A percentile compares a stretch with the other conserved stretches of the same genome.
Conservation (phyloP, 1,140 invertebrate genomes). For the Plodia interpunctella region DNA sequence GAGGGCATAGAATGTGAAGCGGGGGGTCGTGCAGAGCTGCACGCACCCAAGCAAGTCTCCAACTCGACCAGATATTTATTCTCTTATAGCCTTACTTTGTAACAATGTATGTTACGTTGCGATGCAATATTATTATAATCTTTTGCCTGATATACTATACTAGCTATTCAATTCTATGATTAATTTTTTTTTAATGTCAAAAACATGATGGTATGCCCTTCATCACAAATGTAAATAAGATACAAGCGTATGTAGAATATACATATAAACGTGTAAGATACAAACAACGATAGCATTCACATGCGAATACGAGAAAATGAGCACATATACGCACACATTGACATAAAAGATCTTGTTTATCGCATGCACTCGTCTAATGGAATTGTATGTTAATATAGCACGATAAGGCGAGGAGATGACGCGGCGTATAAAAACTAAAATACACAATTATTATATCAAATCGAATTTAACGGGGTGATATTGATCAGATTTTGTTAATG, state of each 20-base stretch:
- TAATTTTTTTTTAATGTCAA: not conserved
- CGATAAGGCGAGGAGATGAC: no score
- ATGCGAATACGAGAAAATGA: not conserved
- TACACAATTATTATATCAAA: not conserved
- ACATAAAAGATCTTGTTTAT: not conserved
- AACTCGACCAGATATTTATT: slow-evolving; percentile 59
- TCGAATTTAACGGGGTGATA: slow-evolving; percentile 33
- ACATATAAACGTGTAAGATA: no score
- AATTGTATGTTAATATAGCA: not conserved
- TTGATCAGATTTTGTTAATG: slow-evolving; percentile 48
- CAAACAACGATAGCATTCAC: not conserved
- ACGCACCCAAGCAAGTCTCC: slow-evolving; percentile 56
- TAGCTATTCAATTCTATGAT: no score
- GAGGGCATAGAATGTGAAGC: slow-evolving; percentile 57
- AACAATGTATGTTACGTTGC: slow-evolving; percentile 5
- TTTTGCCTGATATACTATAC: no score
- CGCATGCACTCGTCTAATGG: not conserved
- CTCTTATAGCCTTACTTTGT: slow-evolving; percentile 22
- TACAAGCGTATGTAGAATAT: not conserved
- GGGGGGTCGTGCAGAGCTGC: slow-evolving; percentile 53
- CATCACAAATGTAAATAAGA: not conserved
- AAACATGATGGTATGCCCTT: not conserved
- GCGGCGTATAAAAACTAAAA: no score
- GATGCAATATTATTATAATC: slow-evolving; percentile 36
- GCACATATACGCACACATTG: not conserved